Base-by-base conservation (phyloP, 1,140 invertebrate genomes). In the Caerostris extrusa region DNA sequence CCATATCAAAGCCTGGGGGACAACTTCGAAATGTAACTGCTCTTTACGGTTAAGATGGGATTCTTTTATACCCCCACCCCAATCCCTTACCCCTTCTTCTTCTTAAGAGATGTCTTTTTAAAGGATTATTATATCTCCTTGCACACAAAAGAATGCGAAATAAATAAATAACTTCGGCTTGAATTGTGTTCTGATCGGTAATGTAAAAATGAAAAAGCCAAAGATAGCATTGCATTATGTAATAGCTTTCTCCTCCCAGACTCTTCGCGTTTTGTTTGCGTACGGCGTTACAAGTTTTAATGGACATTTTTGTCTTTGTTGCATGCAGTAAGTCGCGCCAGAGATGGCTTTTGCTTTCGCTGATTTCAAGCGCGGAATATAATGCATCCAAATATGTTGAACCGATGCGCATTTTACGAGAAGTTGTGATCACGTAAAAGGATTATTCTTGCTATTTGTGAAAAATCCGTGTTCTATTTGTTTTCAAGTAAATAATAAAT, bases 11-110 rank as follows among this genome's bases (percentile, higher is more conserved):
- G 64, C 87, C 87, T 17, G 53, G 64, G 67, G 71, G 71, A 77
- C 19, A 50, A 50, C 19, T 77, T 77, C 19, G 71, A 90, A 90
- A 56, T 71, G 61, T 71, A 71, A 90, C 67, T 90, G 87, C 87
- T 71, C 67, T 71, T 90, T 69, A 69, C 64, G 87, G 87, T 90
- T 90, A 90, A 90, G 87, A 71, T 56, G 87, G 87, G 61, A 56
- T 90, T 90, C 67, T 57, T 69, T 90, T 90, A 90, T 71, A 58
- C 55, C 53, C 34, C 57, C 19, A n/a, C 50, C 8, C 71, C 34
- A 0, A 34, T 34, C 34, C 34, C 34, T 34, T 34, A 34, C 55
- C 8, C 60, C 58, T 53, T 2, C 8, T 3, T 64, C 14, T 19
- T 53, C 64, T 55, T 12, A n/a, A 14, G 56, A 34, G 55, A 50